phyloP scores from a whole-genome alignment of 1,140 invertebrate species.

The Pseudomyrmex dendroicus region DNA sequence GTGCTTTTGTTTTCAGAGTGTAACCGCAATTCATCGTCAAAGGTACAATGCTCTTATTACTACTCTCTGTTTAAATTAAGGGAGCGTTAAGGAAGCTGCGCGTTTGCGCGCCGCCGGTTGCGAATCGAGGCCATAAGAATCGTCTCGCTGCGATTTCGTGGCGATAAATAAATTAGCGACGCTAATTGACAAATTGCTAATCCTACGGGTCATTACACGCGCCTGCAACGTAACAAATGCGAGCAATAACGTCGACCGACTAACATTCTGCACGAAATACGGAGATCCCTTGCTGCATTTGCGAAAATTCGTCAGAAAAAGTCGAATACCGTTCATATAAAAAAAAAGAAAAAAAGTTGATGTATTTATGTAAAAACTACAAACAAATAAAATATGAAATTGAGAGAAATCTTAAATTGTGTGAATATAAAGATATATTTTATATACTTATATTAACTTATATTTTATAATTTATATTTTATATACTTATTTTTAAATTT shows the following conservation, averaged over 20 bases:
- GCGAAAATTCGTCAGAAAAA: not conserved
- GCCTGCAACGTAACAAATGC: constrained; percentile 70
- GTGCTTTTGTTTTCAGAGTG: not conserved
- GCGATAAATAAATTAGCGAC: constrained; percentile 72
- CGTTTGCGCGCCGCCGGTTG: constrained; percentile 17
- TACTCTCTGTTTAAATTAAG: constrained; percentile 67
- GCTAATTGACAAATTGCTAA: constrained; percentile 76
- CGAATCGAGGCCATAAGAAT: constrained; percentile 44
- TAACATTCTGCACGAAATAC: constrained; percentile 46
- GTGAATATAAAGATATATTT: too few species aligned
- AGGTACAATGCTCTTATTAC: constrained; percentile 56
- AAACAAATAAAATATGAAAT: too few species aligned
- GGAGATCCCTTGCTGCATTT: constrained; percentile 28
- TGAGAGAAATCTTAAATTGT: too few species aligned
- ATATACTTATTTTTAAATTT: not conserved
- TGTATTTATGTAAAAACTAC: too few species aligned
- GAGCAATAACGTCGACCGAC: constrained; percentile 67
- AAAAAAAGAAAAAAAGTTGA: not conserved
- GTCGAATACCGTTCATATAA: not conserved
- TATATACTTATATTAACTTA: not conserved
- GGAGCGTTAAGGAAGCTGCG: constrained; percentile 31
- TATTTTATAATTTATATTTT: too few species aligned
- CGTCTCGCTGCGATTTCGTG: constrained; percentile 15
- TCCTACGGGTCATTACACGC: constrained; percentile 55
- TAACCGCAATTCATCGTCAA: constrained; percentile 48